These are phyloP conservation scores for Dysdera silvatica DNA, from an alignment of 1,140 invertebrate genomes.

Conservation along the genomic window DNA sequence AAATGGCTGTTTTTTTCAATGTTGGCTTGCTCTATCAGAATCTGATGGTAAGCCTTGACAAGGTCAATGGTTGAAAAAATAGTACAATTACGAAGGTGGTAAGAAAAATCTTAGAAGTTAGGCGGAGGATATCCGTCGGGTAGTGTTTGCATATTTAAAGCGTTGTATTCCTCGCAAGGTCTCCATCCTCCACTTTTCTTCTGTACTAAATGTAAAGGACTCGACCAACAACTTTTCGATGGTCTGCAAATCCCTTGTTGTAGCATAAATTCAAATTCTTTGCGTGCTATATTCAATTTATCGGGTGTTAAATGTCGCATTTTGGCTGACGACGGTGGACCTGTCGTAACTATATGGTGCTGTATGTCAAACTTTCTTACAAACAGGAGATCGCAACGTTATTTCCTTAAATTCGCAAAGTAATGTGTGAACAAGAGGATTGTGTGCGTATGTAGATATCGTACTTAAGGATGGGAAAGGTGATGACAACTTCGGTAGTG, in stretches of 20 bases:
- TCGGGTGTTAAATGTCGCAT: slow-evolving; percentile 1
- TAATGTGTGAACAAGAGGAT: background rate
- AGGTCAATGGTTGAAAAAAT: background rate
- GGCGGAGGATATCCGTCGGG: background rate
- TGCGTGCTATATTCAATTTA: background rate
- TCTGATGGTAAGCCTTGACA: background rate
- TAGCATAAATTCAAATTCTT: slow-evolving; percentile 15
- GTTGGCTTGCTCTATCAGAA: background rate
- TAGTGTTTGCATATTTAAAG: background rate
- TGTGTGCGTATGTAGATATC: background rate
- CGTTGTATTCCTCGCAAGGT: background rate
- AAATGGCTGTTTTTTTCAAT: slow-evolving; percentile 26
- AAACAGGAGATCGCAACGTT: background rate
- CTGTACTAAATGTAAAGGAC: slow-evolving; percentile 31
- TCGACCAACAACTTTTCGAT: slow-evolving; percentile 31
- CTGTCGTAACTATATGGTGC: slow-evolving; percentile 17
- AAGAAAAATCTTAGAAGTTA: background rate
- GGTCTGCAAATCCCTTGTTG: slow-evolving; percentile 21
- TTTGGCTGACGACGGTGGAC: slow-evolving; percentile 1
- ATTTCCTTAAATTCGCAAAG: background rate
- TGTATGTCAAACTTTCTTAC: background rate
- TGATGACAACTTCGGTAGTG: background rate
- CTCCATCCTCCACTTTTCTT: background rate
- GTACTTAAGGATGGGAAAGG: background rate
- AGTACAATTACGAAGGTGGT: background rate